These are phyloP conservation scores for Prionchulus punctatus DNA, from an alignment of 2,888 invertebrate species.

Conservation along the genomic window DNA sequence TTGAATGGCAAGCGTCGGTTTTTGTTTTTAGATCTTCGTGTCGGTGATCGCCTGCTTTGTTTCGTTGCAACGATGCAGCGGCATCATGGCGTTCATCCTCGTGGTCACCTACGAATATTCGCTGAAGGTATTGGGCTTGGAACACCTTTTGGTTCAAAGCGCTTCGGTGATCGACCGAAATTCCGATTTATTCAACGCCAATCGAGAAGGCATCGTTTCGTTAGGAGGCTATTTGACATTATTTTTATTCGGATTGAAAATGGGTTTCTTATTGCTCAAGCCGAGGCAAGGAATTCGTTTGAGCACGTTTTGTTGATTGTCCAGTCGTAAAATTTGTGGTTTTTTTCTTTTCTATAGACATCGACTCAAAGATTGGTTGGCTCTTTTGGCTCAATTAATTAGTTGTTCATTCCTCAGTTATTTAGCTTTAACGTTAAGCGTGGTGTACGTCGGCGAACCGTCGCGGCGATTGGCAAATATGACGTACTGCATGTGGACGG, in stretches of 20 bases:
- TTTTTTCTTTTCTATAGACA: slow-evolving; percentile 16
- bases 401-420: slow-evolving; percentile 14
- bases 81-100: background rate
- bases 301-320: background rate
- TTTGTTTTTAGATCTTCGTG: background rate
- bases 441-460: slow-evolving; percentile 29
- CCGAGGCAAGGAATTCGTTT: background rate
- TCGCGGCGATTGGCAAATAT: slow-evolving; percentile 69
- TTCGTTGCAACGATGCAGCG: background rate
- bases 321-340: no score
- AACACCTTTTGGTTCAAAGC: background rate
- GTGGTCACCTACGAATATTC: background rate
- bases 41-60: background rate
- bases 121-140: background rate
- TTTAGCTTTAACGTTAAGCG: slow-evolving; percentile 17
- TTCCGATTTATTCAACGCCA: slow-evolving; percentile 52
- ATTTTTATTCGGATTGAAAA: slow-evolving; percentile 49
- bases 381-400: slow-evolving; percentile 14
- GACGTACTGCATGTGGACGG: slow-evolving; percentile 60
- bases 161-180: no score
- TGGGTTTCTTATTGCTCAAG: slow-evolving; percentile 2
- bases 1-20: background rate
- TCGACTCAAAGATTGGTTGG: slow-evolving; percentile 17
- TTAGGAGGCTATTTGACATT: slow-evolving; percentile 70
- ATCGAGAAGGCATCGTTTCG: slow-evolving; percentile 77